Conservation (phyloP, 1,140 invertebrate genomes). For the Papilio machaon region DNA sequence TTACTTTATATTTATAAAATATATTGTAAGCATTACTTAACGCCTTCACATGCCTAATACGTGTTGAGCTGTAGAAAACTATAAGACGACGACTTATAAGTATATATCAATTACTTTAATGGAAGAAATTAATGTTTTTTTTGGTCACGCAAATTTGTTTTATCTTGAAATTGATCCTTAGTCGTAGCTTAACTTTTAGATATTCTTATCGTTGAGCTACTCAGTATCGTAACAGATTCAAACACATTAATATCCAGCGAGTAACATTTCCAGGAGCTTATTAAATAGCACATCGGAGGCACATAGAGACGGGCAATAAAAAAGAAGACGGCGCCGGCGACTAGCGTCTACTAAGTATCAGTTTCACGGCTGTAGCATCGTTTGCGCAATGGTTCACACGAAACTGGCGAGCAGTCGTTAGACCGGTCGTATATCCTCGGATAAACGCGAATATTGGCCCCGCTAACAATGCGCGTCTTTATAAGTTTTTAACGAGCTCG, state of each 20-base stretch:
- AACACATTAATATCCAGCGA: not conserved
- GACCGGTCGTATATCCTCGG: slow-evolving; percentile 67
- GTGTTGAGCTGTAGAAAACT: no score
- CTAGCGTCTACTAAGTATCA: slow-evolving; percentile 43
- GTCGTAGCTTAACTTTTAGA: not conserved
- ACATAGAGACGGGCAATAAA: slow-evolving; percentile 35
- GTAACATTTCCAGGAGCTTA: not conserved
- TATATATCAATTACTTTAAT: not conserved
- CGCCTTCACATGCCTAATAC: no score
- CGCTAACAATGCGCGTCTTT: slow-evolving; percentile 81
- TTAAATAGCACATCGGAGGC: slow-evolving; percentile 17
- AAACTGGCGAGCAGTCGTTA: slow-evolving; percentile 64
- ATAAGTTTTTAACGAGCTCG: slow-evolving; percentile 82
- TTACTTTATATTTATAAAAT: no score
- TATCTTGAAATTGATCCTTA: not conserved
- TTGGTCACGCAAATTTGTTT: not conserved
- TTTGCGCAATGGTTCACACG: slow-evolving; percentile 58
- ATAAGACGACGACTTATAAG: no score
- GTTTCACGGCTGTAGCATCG: slow-evolving; percentile 51
- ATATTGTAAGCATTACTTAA: no score
- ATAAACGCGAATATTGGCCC: slow-evolving; percentile 77
- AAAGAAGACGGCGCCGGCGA: slow-evolving; percentile 37
- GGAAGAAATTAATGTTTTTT: no score
- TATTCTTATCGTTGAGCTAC: not conserved
- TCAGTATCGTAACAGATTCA: not conserved